Evolutionary conservation across 1,140 invertebrate genomes (phyloP).

Genomic region (Caenorhabditis tropicalis): DNA sequence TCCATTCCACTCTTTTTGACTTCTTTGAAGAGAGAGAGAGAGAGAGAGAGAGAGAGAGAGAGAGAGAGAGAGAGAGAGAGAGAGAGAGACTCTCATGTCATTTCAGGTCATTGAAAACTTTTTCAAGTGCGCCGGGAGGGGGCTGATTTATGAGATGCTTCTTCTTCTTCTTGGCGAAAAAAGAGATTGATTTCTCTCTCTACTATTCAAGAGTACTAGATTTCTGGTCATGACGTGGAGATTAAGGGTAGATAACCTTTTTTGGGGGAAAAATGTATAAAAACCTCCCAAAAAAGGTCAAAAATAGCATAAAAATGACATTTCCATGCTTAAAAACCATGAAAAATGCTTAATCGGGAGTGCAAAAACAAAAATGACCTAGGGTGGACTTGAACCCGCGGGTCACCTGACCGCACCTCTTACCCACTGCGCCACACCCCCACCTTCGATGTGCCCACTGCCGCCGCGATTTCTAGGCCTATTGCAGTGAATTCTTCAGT

Average conservation of each 20-base stretch:
- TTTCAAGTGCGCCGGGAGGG: neutral
- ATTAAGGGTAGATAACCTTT: neutral
- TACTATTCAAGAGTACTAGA: neutral
- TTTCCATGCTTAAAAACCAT: too few species aligned
- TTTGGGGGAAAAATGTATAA: neutral
- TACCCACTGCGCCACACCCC: too few species aligned
- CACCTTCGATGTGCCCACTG: too few species aligned
- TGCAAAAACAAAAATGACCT: too few species aligned
- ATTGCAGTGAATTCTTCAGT: too few species aligned
- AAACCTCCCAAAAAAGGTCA: too few species aligned
- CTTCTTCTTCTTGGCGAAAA: neutral
- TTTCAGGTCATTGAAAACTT: conserved; percentile 26
- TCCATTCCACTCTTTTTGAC: conserved; percentile 35
- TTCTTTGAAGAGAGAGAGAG: neutral
- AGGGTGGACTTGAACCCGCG: too few species aligned
- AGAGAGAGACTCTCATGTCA: neutral
- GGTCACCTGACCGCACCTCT: too few species aligned
- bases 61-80: neutral
- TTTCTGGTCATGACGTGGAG: neutral
- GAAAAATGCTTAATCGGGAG: too few species aligned
- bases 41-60: neutral
- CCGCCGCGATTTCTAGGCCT: too few species aligned
- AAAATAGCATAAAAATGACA: too few species aligned
- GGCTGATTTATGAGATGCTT: neutral
- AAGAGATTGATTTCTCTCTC: neutral